Evolutionary conservation across 2,888 invertebrate genomes (phyloP).

Genomic region (Cryptus viduatorius): DNA sequence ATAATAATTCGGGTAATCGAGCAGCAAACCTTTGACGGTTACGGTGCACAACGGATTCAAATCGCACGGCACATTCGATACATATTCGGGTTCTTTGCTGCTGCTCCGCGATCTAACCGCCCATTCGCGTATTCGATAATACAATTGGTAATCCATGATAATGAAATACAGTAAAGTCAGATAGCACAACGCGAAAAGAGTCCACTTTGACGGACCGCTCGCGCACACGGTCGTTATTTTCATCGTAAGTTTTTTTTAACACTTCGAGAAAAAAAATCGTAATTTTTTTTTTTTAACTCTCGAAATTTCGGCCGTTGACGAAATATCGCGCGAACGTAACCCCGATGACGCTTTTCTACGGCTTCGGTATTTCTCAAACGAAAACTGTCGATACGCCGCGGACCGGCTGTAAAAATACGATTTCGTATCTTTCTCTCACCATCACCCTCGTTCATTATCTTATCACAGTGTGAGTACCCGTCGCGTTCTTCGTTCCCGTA

Average conservation of each 20-base stretch:
- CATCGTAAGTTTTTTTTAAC: constrained; percentile 7
- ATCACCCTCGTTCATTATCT: constrained; percentile 5
- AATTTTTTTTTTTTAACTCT: not conserved
- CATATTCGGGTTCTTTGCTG: constrained; percentile 75
- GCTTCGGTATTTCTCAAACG: not conserved
- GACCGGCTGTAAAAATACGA: not conserved
- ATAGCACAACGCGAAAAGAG: not conserved
- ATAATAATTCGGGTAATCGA: constrained; percentile 94
- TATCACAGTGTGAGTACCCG: not conserved
- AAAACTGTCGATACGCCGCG: not conserved
- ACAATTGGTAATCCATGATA: constrained; percentile 91
- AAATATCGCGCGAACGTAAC: not conserved
- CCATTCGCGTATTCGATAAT: constrained; percentile 90
- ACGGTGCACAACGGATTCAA: constrained; percentile 92
- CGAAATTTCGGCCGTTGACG: not conserved
- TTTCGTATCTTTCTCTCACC: constrained; percentile 5
- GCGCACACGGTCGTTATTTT: not conserved
- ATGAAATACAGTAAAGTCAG: constrained; percentile 84
- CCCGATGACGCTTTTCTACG: not conserved
- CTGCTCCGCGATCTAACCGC: constrained; percentile 85
- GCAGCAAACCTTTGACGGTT: constrained; percentile 93
- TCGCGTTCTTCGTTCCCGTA: not conserved
- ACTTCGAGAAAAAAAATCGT: not conserved
- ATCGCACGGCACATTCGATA: constrained; percentile 88
- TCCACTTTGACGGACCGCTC: constrained; percentile 19